Evolutionary conservation across 2,797 vertebrate genomes (phyloP).

Genomic region (Holocentrus rufus): DNA sequence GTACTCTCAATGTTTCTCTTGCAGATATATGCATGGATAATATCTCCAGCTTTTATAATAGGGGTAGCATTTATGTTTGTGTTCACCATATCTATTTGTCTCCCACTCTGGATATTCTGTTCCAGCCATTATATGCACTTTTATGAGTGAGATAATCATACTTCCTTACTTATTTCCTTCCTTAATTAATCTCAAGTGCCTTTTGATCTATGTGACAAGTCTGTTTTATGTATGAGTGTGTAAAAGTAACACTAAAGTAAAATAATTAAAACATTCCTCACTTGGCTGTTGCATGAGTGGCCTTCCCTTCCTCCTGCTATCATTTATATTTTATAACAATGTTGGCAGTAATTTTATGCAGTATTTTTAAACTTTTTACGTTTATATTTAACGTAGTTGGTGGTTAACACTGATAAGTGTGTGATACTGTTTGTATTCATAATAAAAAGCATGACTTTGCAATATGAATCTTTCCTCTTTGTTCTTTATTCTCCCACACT

Average conservation of each 20-base stretch:
- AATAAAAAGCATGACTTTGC: constrained; percentile 1
- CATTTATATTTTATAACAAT: background rate
- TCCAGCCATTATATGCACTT: background rate
- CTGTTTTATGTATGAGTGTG: too few relatives aligned
- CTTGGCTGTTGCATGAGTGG: background rate
- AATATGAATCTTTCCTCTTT: background rate
- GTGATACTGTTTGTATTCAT: background rate
- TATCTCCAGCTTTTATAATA: background rate
- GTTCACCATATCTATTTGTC: background rate
- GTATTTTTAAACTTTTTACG: background rate
- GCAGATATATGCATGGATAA: background rate
- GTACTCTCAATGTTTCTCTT: background rate
- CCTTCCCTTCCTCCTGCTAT: background rate
- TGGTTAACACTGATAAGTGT: background rate
- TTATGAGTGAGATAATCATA: background rate
- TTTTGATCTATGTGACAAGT: background rate
- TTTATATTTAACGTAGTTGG: background rate
- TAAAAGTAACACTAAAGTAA: too few relatives aligned
- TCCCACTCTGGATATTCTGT: background rate
- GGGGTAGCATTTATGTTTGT: background rate
- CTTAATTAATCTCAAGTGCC: background rate
- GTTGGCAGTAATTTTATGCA: background rate
- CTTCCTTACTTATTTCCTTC: background rate
- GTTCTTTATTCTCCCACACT: background rate
- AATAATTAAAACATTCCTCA: too few relatives aligned